Evolutionary conservation across 2,113 vertebrate genomes (phyloP).

Genomic region (Aldabrachelys gigantea): DNA sequence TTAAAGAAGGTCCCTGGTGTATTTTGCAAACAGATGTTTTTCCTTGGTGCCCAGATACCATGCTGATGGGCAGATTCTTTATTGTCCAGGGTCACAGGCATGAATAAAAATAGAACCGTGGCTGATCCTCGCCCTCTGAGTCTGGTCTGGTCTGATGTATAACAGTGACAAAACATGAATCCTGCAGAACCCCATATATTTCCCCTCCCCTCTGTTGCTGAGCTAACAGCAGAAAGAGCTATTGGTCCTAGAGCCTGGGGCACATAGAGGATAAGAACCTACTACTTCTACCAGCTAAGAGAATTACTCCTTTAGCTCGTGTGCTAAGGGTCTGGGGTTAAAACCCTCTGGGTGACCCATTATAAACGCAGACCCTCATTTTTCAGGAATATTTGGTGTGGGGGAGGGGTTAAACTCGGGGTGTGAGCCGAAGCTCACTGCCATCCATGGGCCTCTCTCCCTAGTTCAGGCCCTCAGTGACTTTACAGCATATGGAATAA

Average conservation of each 20-base stretch:
- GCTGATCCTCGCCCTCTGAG: background rate
- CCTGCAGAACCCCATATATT: background rate
- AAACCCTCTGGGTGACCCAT: background rate
- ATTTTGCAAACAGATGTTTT: background rate
- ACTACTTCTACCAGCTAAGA: background rate
- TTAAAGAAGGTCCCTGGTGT: background rate
- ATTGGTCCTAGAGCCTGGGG: background rate
- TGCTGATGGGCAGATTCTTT: background rate
- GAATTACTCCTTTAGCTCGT: background rate
- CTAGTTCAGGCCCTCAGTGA: no score
- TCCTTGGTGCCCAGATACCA: background rate
- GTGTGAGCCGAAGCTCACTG: no score
- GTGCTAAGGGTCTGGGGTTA: background rate
- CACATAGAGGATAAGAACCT: background rate
- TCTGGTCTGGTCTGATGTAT: background rate
- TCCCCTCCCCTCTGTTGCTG: background rate
- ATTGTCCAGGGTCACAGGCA: background rate
- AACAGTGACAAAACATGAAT: no score
- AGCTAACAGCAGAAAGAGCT: background rate
- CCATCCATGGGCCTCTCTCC: no score
- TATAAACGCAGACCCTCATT: background rate
- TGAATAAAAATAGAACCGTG: background rate
- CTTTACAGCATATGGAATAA: background rate
- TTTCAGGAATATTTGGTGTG: background rate
- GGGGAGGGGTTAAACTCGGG: no score